Percentiles rank a stretch among this genome's conserved stretches.
Evolutionary conservation across 2,797 vertebrate genomes (phyloP).

Genomic region (Gallinago solitaria): DNA sequence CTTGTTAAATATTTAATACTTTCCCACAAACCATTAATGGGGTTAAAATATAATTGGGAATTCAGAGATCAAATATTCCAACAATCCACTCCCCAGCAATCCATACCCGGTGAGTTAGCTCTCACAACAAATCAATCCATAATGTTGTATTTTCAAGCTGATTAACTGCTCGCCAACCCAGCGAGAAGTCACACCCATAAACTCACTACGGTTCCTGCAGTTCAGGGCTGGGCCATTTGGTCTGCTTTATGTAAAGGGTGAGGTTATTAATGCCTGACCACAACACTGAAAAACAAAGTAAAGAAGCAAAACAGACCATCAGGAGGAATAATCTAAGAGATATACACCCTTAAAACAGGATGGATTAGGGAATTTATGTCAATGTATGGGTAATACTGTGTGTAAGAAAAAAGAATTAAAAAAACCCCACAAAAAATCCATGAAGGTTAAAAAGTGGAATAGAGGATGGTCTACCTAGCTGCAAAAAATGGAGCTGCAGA

Average conservation of each 20-base stretch:
- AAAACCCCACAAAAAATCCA: background rate
- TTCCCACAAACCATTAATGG: background rate
- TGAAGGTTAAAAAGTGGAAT: background rate
- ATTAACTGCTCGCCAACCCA: background rate
- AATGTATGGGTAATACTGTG: background rate
- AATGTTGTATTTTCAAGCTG: background rate
- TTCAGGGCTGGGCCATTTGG: background rate
- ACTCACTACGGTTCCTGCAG: background rate
- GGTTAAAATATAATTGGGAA: background rate
- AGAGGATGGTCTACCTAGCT: background rate
- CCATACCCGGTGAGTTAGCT: background rate
- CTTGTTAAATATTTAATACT: conserved; percentile 26
- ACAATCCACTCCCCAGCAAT: background rate
- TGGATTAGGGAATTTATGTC: background rate
- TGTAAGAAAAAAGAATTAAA: background rate
- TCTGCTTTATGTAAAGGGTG: background rate
- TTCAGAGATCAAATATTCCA: background rate
- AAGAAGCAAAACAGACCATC: background rate
- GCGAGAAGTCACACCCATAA: background rate
- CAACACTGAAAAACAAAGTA: background rate
- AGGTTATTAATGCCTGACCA: background rate
- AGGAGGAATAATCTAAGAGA: background rate
- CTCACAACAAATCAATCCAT: background rate
- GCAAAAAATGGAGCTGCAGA: background rate
- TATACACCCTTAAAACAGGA: background rate